A percentile compares a stretch with the other conserved stretches of the same genome.
Evolutionary conservation across 1,140 invertebrate species (phyloP).

Genomic region (Drosophila nasuta): DNA sequence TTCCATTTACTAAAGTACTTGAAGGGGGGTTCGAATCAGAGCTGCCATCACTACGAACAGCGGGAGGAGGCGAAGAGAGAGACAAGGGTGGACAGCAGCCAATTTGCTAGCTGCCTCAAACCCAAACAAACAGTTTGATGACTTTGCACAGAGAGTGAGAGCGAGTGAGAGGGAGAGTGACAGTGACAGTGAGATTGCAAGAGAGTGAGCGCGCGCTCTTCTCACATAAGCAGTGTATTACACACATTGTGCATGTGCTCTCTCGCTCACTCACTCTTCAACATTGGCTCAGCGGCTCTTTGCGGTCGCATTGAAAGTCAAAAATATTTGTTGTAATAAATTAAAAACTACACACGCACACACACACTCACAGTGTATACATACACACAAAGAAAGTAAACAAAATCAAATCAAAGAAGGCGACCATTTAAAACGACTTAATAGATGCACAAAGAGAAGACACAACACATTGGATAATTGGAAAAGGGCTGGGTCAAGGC

Average conservation of each 20-base stretch:
- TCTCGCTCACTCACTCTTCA: conserved; percentile 20
- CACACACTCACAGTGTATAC: conserved; percentile 1
- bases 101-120: conserved; percentile 42
- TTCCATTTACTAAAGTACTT: conserved; percentile 19
- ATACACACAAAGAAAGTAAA: conserved; percentile 28
- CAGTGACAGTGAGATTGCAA: not conserved
- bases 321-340: conserved; percentile 33
- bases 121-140: conserved; percentile 46
- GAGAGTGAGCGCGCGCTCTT: conserved; percentile 6
- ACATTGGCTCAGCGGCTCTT: conserved; percentile 11
- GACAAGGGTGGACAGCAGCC: conserved; percentile 1
- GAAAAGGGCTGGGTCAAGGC: not conserved
- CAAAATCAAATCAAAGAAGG: conserved; percentile 40
- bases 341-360: conserved; percentile 6
- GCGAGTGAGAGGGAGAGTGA: conserved; percentile 7
- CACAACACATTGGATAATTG: conserved; percentile 12
- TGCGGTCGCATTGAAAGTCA: conserved; percentile 29
- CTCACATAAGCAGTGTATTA: not conserved
- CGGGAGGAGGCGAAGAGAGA: not conserved
- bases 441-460: conserved; percentile 15
- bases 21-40: not conserved
- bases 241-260: not conserved
- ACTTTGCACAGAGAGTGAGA: conserved; percentile 10
- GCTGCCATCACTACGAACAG: no score
- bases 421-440: conserved; percentile 14